Base-by-base conservation (phyloP, 2,113 vertebrate genomes). In the Heterochromis multidens region DNA sequence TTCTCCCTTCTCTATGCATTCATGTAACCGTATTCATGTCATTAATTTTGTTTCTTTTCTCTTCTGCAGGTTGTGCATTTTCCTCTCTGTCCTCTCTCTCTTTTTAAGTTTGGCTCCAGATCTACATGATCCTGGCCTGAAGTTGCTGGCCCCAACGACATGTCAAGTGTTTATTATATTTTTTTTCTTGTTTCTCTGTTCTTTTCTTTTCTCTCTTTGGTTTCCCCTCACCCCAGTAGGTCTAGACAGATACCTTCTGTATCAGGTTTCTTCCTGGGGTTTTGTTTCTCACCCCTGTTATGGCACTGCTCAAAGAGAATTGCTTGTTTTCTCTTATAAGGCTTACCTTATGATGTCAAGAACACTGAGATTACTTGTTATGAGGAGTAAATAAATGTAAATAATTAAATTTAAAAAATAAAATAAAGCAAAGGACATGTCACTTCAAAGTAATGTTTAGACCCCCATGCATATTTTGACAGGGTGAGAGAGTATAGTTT, bases 201-300 rank as follows among this genome's bases (percentile, higher is more conserved):
- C 21, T 52, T 72, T 72, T 31, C 46, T 74, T 33, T 14, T 31
- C 17, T 74, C n/a, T 74, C 46, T 31, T 74, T 74, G 70, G 27
- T 33, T 74, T 12, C 19, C 27, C 46, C 4, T 74, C 70, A 74
- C 27, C 27, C 11, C 70, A 74, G 27, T 13, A 54, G 46, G 27
- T 74, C 70, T 74, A 74, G 46, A 31, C 27, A 54, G 19, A 74
- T 29, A 33, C 21, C 10, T 52, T 31, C 43, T 49, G 52, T n/a
- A 74, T 17, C 46, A 31, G 19, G 46, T 52, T 54, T 7, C 70
- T 74, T 74, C 27, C 70, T 74, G 46, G 2, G 6, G 0, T 0
- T 0, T 14, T 11, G 7, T 49, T 8, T 21, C 19, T 54, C 46
- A 54, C 19, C 70, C 31, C 70, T 54, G 46, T 54, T 46, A 74